These are phyloP conservation scores for Sebastes schlegelii DNA, from an alignment of 2,113 vertebrate species.

Conservation along the genomic window DNA sequence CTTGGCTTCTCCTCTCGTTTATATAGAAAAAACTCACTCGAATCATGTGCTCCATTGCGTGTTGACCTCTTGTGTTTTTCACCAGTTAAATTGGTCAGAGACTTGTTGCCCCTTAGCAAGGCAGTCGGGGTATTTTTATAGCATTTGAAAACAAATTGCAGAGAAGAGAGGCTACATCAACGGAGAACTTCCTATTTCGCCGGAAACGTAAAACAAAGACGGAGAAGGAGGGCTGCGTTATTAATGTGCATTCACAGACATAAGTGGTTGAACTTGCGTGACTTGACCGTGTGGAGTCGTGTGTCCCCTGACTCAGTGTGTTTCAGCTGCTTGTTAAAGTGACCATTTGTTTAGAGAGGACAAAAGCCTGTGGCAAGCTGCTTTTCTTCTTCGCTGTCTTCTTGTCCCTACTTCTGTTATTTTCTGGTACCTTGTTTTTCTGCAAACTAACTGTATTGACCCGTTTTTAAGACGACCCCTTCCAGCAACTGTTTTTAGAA, in stretches of 20 bases:
- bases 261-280: slow-evolving; percentile 14
- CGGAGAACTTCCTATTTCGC: background rate
- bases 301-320: slow-evolving; percentile 56
- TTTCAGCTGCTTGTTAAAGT: slow-evolving; percentile 40
- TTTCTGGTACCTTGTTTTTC: slow-evolving; percentile 14
- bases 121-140: background rate
- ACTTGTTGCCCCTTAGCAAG: slow-evolving; percentile 49
- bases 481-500: background rate
- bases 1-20: slow-evolving; percentile 42
- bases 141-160: slow-evolving; percentile 21
- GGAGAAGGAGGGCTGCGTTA: background rate
- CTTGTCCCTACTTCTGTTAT: slow-evolving; percentile 1
- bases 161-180: background rate
- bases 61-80: slow-evolving; percentile 25
- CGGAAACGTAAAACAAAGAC: slow-evolving; percentile 6
- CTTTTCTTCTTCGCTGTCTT: slow-evolving; percentile 3
- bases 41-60: slow-evolving; percentile 48
- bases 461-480: background rate
- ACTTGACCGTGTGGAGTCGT: slow-evolving; percentile 23
- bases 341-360: slow-evolving; percentile 44
- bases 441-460: background rate
- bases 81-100: slow-evolving; percentile 25
- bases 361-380: slow-evolving; percentile 34
- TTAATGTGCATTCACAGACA: no score
- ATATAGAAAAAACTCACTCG: slow-evolving; percentile 21